Evolutionary conservation across 2,888 invertebrate genomes (phyloP).

Genomic region (Coenonympha glycerion): DNA sequence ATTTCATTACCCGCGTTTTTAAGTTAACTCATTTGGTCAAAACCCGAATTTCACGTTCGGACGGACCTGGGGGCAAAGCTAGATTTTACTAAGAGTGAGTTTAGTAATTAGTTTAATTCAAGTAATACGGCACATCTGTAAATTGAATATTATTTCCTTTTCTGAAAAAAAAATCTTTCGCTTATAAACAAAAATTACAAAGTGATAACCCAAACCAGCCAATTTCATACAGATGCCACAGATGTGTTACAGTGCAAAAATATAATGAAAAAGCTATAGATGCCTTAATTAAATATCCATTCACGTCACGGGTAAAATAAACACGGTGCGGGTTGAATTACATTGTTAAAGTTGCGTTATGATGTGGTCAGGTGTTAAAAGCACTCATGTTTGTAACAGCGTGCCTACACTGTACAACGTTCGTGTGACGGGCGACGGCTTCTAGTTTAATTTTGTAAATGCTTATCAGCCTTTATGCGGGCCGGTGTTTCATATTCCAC

Average conservation of each 20-base stretch:
- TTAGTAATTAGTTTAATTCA: too few species aligned
- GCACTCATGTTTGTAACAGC: conserved; percentile 45
- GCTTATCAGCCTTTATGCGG: conserved; percentile 44
- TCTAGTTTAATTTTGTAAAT: conserved; percentile 65
- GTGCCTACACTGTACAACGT: conserved; percentile 20
- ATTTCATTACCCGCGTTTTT: too few species aligned
- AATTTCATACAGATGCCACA: not conserved
- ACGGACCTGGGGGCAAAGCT: too few species aligned
- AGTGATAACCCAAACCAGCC: too few species aligned
- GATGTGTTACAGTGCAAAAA: not conserved
- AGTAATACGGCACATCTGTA: too few species aligned
- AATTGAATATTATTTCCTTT: too few species aligned
- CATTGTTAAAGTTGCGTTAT: conserved; percentile 23
- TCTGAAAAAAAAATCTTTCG: too few species aligned
- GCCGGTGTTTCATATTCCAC: not conserved
- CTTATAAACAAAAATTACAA: too few species aligned
- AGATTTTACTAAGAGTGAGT: too few species aligned
- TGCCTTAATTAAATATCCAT: conserved; percentile 17
- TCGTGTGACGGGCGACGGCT: conserved; percentile 37
- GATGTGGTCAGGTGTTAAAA: conserved; percentile 46
- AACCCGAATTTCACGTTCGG: too few species aligned
- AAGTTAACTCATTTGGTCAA: too few species aligned
- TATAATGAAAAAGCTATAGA: conserved; percentile 3
- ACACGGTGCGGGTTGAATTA: conserved; percentile 14
- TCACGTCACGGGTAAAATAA: conserved; percentile 18